A percentile compares a stretch with the other conserved stretches of the same genome.
phyloP scores from a whole-genome alignment of 1,140 invertebrate genomes.

The Nomia melanderi region DNA sequence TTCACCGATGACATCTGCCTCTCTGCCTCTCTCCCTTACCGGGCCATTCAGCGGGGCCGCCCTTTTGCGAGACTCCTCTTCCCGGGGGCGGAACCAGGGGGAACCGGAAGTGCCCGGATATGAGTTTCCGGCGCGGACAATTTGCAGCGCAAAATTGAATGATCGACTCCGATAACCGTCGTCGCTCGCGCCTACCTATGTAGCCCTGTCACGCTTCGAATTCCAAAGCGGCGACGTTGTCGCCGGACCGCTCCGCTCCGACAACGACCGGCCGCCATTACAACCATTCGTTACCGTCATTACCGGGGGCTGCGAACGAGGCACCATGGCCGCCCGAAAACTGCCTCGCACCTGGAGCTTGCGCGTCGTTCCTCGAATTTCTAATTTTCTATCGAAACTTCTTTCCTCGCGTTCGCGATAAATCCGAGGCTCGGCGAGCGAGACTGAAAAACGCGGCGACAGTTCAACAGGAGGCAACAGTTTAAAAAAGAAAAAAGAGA shows the following conservation, averaged over 20 bases:
- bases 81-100: slow-evolving; percentile 67
- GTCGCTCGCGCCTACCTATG: slow-evolving; percentile 53
- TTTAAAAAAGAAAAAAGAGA: no score
- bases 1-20: no score
- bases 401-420: no score
- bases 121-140: slow-evolving; percentile 81
- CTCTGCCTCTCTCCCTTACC: slow-evolving; percentile 5
- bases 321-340: slow-evolving; percentile 18
- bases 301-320: slow-evolving; percentile 53
- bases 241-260: slow-evolving; percentile 42
- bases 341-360: no score
- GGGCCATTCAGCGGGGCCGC: slow-evolving; percentile 47
- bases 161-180: slow-evolving; percentile 76
- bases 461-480: no score
- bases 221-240: slow-evolving; percentile 59
- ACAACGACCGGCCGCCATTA: slow-evolving; percentile 63
- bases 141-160: slow-evolving; percentile 78
- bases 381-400: no score
- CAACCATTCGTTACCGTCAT: slow-evolving; percentile 66
- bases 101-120: slow-evolving; percentile 81
- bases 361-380: no score
- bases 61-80: slow-evolving; percentile 58
- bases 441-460: no score
- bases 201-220: slow-evolving; percentile 54
- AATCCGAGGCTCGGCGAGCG: no score